Evolutionary conservation across 2,888 invertebrate species (phyloP), one percentile per base, ranked within the genome.

Genomic region (Drosophila picticornis): DNA sequence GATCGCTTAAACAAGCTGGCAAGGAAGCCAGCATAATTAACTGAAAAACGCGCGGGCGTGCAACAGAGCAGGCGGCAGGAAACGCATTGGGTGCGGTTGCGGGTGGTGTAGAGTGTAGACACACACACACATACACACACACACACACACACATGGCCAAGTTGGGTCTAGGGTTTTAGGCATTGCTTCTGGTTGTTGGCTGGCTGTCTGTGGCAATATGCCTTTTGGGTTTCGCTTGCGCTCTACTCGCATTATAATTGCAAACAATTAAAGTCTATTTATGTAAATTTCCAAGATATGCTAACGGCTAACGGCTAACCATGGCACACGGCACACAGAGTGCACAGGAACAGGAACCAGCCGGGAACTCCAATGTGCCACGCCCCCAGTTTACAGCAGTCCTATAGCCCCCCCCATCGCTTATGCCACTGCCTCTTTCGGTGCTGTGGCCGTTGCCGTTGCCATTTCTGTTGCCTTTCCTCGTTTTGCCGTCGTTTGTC

Each of bases 221-320:
- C 60, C 62, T 69, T 70, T 80, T 80, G 52, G 74, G 64, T 55
- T 70, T 68, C 71, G 70, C 38, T 70, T 69, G 40, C 64, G 62
- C 65, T 78, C 69, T 60, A 57, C 75, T 84, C 74, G 83, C 78
- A 86, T 88, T 89, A 85, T 91, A 91, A 91, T 91, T 91, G 91
- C 91, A 89, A 90, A 90, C 91, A 91, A 91, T 91, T 91, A 91
- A 91, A 90, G 87, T 90, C 89, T 88, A 91, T 88, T 91, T 91
- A 91, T 91, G 91, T 84, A 91, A 91, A 91, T 91, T 88, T 87
- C 77, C 84, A 90, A 88, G 90, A 90, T 90, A 84, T 88, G 88
- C 85, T 74, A 72, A 64, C 64, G 75, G 68, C 60, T 60, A 53
- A 71, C 58, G 75, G 69, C 61, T 59, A 55, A 71, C 58, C 68